Percentiles rank a stretch among this genome's conserved stretches.
Evolutionary conservation across 2,888 invertebrate species (phyloP).

Genomic region (Dione vanillae): DNA sequence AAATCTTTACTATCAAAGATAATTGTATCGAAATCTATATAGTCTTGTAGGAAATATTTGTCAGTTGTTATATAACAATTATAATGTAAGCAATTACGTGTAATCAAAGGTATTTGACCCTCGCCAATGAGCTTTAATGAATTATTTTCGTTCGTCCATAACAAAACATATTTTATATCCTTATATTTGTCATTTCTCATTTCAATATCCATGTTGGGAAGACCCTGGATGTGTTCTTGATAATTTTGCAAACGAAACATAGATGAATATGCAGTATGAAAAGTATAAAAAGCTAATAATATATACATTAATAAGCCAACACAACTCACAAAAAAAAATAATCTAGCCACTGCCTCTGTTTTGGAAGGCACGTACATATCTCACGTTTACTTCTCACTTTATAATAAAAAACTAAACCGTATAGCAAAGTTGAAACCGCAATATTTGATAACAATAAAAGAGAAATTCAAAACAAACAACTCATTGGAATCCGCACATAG

Average conservation of each 20-base stretch:
- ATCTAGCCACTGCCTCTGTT: conserved; percentile 63
- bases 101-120: conserved; percentile 59
- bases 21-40: conserved; percentile 66
- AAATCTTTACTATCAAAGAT: conserved; percentile 61
- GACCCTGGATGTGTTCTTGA: conserved; percentile 44
- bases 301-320: conserved; percentile 65
- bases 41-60: conserved; percentile 55
- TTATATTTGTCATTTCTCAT: conserved; percentile 41
- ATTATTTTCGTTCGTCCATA: conserved; percentile 57
- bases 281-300: conserved; percentile 65
- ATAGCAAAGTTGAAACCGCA: conserved; percentile 6
- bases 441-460: conserved; percentile 58
- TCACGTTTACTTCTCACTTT: conserved; percentile 30
- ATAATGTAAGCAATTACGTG: conserved; percentile 57
- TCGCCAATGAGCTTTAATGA: conserved; percentile 48
- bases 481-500: conserved; percentile 22
- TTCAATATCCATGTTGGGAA: conserved; percentile 34
- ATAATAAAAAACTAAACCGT: conserved; percentile 39
- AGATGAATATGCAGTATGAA: conserved; percentile 59
- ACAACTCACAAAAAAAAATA: conserved; percentile 69
- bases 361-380: conserved; percentile 61
- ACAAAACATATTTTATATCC: conserved; percentile 63
- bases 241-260: conserved; percentile 50
- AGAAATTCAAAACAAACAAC: conserved; percentile 58
- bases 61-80: conserved; percentile 71